These are phyloP conservation scores for Acanthisitta chloris DNA, from an alignment of 2,113 vertebrate genomes.

Conservation along the genomic window DNA sequence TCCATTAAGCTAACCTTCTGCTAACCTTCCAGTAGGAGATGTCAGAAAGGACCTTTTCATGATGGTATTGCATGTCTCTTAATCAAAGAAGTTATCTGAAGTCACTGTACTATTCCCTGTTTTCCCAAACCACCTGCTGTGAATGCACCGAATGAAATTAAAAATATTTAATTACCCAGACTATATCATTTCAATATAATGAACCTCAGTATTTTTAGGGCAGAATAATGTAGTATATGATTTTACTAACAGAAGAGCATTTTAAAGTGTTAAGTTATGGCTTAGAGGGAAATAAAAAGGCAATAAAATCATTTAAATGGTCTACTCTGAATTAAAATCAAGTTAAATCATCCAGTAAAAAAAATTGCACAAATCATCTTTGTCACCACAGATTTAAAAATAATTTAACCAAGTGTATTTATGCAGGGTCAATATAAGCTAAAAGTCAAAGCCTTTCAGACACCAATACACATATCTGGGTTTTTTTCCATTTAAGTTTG, in stretches of 20 bases:
- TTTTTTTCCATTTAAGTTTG: not conserved
- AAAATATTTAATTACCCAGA: conserved; percentile 30
- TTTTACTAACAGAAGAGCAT: not conserved
- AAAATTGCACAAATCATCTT: not conserved
- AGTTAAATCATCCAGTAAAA: not conserved
- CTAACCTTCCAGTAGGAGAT: not conserved
- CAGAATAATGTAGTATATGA: conserved; percentile 11
- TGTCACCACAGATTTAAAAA: not conserved
- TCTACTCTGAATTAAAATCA: not conserved
- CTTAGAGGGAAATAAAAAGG: not conserved
- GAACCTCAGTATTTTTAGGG: not conserved
- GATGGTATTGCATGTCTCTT: not conserved
- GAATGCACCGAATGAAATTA: not conserved
- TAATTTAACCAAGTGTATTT: not conserved
- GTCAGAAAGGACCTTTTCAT: not conserved
- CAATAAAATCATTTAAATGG: not conserved
- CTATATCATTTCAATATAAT: not conserved
- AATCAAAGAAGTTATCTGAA: not conserved
- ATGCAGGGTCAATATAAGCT: not conserved
- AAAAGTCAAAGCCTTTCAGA: not conserved
- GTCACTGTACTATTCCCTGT: not conserved
- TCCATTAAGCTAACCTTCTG: not conserved
- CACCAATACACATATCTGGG: not conserved
- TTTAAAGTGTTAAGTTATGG: not conserved
- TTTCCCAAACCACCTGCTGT: not conserved